Conservation (phyloP, 2,888 invertebrate species). For the Crocallis elinguaria region DNA sequence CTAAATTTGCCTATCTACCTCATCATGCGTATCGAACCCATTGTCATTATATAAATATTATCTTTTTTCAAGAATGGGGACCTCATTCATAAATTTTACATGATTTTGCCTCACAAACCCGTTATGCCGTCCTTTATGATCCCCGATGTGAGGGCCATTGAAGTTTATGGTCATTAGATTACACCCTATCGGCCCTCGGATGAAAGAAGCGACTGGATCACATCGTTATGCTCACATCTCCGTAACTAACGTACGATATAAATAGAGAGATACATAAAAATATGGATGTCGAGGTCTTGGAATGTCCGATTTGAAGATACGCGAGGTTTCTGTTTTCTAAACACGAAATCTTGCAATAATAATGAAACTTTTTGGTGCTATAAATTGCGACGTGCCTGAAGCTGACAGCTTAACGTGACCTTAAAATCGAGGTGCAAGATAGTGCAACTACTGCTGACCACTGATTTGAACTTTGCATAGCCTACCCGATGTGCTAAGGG, state of each 20-base stretch:
- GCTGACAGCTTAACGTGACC: no score
- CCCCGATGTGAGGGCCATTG: conserved; percentile 27
- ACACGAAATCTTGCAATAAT: no score
- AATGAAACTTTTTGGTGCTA: no score
- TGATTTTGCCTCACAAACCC: conserved; percentile 19
- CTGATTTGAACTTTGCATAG: no score
- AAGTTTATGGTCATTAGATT: conserved; percentile 34
- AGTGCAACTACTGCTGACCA: no score
- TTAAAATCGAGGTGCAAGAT: no score
- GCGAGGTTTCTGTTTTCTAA: no score
- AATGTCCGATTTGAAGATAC: no score
- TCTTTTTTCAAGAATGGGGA: background rate
- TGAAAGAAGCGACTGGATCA: conserved; percentile 21
- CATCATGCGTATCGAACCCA: background rate
- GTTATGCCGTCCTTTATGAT: conserved; percentile 21
- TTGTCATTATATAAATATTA: background rate
- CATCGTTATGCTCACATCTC: conserved; percentile 31
- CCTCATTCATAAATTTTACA: conserved; percentile 16
- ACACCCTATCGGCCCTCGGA: conserved; percentile 20
- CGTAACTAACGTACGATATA: conserved; percentile 28
- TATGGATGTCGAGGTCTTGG: no score
- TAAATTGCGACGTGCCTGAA: no score
- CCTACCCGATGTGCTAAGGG: no score
- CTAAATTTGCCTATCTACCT: no score
- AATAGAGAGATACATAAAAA: conserved; percentile 22